phyloP scores from a whole-genome alignment of 2,888 invertebrate genomes.

The Drosophila gaucha region DNA sequence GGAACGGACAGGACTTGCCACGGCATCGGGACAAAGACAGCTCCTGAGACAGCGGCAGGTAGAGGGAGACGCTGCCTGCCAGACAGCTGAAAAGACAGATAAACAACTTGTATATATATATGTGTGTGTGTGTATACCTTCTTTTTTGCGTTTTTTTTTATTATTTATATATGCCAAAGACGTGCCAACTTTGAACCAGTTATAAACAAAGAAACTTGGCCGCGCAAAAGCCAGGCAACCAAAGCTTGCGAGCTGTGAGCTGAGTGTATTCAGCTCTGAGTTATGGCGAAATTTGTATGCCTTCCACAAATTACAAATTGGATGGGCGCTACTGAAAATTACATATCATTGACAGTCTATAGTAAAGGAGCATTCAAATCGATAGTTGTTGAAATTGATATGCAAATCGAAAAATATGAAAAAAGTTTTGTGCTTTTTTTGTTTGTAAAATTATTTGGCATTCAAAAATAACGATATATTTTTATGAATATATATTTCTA shows the following conservation, averaged over 20 bases:
- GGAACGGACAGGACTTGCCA: slow-evolving; percentile 51
- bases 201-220: slow-evolving; percentile 64
- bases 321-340: slow-evolving; percentile 47
- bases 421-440: too few relatives aligned
- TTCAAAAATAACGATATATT: background rate
- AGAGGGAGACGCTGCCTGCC: slow-evolving; percentile 29
- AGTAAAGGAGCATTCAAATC: slow-evolving; percentile 6
- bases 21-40: slow-evolving; percentile 32
- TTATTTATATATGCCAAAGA: slow-evolving; percentile 67
- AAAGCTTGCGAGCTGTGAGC: slow-evolving; percentile 22
- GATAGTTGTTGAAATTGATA: slow-evolving; percentile 3
- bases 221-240: slow-evolving; percentile 36
- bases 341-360: slow-evolving; percentile 16
- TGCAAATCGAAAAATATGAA: slow-evolving; percentile 14
- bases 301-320: slow-evolving; percentile 59
- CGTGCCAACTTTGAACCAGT: slow-evolving; percentile 78
- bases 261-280: slow-evolving; percentile 27
- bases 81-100: slow-evolving; percentile 69
- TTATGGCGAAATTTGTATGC: slow-evolving; percentile 71
- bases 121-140: slow-evolving; percentile 14
- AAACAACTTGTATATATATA: slow-evolving; percentile 59
- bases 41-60: slow-evolving; percentile 25
- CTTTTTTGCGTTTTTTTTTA: slow-evolving; percentile 20
- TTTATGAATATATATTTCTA: background rate
- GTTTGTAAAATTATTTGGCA: background rate